Percentiles rank a stretch among this genome's conserved stretches.
These are phyloP conservation scores for Diloba caeruleocephala DNA, from an alignment of 2,888 invertebrate species.

Conservation along the genomic window DNA sequence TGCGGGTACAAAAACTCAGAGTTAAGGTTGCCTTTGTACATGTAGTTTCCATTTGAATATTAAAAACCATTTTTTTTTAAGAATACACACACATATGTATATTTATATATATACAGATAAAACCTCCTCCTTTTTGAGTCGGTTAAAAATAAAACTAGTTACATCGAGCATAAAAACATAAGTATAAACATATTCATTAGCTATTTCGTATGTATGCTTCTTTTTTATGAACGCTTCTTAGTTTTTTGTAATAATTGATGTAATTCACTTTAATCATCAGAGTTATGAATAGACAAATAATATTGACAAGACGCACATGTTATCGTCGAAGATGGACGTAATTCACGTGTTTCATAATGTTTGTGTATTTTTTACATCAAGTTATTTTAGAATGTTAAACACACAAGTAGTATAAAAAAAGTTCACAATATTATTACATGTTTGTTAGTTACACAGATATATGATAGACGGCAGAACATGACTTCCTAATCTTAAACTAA, in stretches of 20 bases:
- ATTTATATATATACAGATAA: too few relatives aligned
- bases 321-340: background rate
- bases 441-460: constrained; percentile 2
- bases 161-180: background rate
- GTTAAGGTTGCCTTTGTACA: too few relatives aligned
- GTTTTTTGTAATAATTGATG: background rate
- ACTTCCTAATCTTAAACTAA: constrained; percentile 1
- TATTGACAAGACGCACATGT: background rate
- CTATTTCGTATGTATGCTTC: constrained; percentile 2
- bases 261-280: background rate
- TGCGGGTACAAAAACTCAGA: too few relatives aligned
- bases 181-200: background rate
- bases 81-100: too few relatives aligned
- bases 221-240: too few relatives aligned
- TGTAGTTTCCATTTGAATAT: too few relatives aligned
- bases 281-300: background rate
- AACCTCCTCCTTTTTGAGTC: too few relatives aligned
- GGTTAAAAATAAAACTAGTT: background rate
- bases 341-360: background rate
- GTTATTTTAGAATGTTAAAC: background rate
- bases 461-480: background rate
- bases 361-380: background rate
- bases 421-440: too few relatives aligned
- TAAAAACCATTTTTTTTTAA: too few relatives aligned
- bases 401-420: background rate